Conservation (phyloP, 2,113 vertebrate genomes). For the Tachycineta bicolor region DNA sequence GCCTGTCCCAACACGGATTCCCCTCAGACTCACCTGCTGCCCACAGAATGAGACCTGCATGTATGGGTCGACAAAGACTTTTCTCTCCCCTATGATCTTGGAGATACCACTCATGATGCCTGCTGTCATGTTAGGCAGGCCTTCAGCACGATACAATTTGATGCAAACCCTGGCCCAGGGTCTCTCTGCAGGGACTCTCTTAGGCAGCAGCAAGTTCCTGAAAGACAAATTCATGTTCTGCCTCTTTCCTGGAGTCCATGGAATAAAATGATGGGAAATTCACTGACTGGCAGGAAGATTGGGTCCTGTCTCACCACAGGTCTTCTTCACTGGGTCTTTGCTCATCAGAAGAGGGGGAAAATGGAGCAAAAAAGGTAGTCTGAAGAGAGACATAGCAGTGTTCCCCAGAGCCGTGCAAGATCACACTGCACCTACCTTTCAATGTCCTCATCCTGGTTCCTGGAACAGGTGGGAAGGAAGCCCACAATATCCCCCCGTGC, state of each 20-base stretch:
- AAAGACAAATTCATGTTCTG: not conserved
- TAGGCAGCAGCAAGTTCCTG: constrained; percentile 91
- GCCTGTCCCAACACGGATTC: not conserved
- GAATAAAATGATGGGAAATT: not conserved
- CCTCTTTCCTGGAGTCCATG: not conserved
- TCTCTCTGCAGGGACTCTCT: constrained; percentile 83
- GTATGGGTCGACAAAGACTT: constrained; percentile 87
- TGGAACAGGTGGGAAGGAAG: constrained; percentile 62
- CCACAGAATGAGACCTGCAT: constrained; percentile 88
- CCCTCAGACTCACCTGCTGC: constrained; percentile 81
- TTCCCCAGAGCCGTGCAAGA: not conserved
- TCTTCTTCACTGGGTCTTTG: not conserved
- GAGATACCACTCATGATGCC: constrained; percentile 89
- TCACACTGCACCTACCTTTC: constrained; percentile 81
- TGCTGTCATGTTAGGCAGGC: constrained; percentile 85
- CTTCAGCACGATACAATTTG: constrained; percentile 86
- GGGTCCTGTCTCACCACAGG: not conserved
- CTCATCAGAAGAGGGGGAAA: not conserved
- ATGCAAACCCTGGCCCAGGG: constrained; percentile 89
- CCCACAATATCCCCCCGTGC: constrained; percentile 80
- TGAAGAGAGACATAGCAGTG: not conserved
- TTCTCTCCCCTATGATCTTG: constrained; percentile 84
- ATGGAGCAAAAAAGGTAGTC: not conserved
- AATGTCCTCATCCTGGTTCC: constrained; percentile 81
- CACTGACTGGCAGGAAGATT: not conserved